Evolutionary conservation across 2,888 invertebrate species (phyloP).

Genomic region (Gortyna flavago): DNA sequence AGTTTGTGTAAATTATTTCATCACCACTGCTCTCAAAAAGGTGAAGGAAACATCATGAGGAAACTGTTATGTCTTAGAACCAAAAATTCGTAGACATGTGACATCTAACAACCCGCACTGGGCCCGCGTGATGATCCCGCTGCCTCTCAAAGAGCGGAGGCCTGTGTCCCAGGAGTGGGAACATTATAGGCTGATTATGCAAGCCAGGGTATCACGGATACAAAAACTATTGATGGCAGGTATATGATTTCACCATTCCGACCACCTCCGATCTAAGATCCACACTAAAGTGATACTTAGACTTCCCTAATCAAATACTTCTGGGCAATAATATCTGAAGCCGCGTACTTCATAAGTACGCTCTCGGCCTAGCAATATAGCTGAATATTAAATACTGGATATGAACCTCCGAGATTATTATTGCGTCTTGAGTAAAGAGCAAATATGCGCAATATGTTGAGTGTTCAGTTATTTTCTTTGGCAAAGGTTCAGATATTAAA

Average conservation of each 20-base stretch:
- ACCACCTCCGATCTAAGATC: background rate
- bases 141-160: background rate
- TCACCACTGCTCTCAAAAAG: background rate
- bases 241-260: background rate
- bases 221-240: background rate
- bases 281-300: slow-evolving; percentile 12
- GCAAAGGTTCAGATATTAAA: slow-evolving; percentile 36
- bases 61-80: background rate
- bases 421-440: slow-evolving; percentile 48
- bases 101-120: background rate
- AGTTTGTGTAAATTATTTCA: background rate
- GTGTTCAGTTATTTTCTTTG: slow-evolving; percentile 39
- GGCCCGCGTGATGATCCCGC: background rate
- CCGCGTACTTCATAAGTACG: slow-evolving; percentile 33
- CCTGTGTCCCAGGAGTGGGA: background rate
- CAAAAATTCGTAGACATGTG: background rate
- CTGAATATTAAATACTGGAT: slow-evolving; percentile 57
- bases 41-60: background rate
- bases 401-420: slow-evolving; percentile 44
- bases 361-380: slow-evolving; percentile 45
- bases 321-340: slow-evolving; percentile 30
- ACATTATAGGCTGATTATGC: background rate
- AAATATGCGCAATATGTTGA: slow-evolving; percentile 44
- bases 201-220: background rate
- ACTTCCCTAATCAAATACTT: slow-evolving; percentile 40